Evolutionary conservation across 2,888 invertebrate species (phyloP).

Genomic region (Ophioninae sp.): DNA sequence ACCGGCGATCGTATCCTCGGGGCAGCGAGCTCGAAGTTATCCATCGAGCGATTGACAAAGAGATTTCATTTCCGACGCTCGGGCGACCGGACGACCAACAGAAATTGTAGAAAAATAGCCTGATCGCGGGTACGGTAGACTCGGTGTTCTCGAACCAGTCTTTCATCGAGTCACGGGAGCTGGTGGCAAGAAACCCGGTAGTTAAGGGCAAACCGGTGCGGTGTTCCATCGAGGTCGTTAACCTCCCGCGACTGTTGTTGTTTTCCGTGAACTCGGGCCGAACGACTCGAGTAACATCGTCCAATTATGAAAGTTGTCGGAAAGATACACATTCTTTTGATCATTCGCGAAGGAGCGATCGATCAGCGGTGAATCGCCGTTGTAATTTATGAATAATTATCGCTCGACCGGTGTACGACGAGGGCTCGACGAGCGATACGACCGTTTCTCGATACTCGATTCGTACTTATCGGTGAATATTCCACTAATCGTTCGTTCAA

Average conservation of each 20-base stretch:
- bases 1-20: no score
- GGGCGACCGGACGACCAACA: slow-evolving; percentile 8
- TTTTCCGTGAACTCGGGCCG: slow-evolving; percentile 12
- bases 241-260: slow-evolving; percentile 64
- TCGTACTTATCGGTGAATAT: no score
- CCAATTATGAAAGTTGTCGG: no score
- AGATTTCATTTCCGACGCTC: slow-evolving; percentile 42
- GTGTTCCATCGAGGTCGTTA: slow-evolving; percentile 66
- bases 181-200: slow-evolving; percentile 72
- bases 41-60: slow-evolving; percentile 36
- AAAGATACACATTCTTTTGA: no score
- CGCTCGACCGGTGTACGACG: no score
- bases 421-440: no score
- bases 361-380: no score
- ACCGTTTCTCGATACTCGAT: no score
- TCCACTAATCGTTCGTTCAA: no score
- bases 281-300: background rate
- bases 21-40: slow-evolving; percentile 17
- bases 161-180: slow-evolving; percentile 52
- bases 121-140: slow-evolving; percentile 49
- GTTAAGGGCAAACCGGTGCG: slow-evolving; percentile 62
- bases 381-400: no score
- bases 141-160: slow-evolving; percentile 70
- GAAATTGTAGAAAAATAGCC: slow-evolving; percentile 46
- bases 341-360: no score